These are phyloP conservation scores for Megaleporinus macrocephalus DNA, from an alignment of 2,113 vertebrate genomes.

Conservation along the genomic window DNA sequence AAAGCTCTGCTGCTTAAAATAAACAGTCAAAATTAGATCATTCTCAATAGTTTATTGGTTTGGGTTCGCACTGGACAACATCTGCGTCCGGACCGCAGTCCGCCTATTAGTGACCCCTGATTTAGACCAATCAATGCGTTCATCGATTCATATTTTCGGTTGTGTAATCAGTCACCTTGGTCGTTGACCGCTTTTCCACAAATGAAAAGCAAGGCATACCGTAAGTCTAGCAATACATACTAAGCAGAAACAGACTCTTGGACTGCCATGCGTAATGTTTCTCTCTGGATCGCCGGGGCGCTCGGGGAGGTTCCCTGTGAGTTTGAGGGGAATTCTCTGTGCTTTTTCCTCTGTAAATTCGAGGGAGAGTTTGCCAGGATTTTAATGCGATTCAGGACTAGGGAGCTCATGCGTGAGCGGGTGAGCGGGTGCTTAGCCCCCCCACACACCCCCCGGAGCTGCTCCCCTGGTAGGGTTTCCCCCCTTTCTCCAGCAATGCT, in stretches of 20 bases:
- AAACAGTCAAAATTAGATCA: too few relatives aligned
- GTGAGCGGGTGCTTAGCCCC: background rate
- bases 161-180: background rate
- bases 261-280: conserved; percentile 26
- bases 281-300: background rate
- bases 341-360: conserved; percentile 35
- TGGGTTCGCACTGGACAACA: too few relatives aligned
- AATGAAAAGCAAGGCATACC: conserved; percentile 27
- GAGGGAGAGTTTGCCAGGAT: conserved; percentile 19
- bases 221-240: background rate
- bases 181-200: conserved; percentile 21
- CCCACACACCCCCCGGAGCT: too few relatives aligned
- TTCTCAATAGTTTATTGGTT: too few relatives aligned
- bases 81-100: too few relatives aligned
- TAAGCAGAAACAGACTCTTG: conserved; percentile 46
- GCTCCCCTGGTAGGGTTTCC: conserved; percentile 47
- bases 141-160: background rate
- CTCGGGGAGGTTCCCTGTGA: conserved; percentile 39
- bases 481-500: conserved; percentile 17
- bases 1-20: too few relatives aligned
- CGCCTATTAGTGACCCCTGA: too few relatives aligned
- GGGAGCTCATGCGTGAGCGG: conserved; percentile 36
- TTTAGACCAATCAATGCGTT: too few relatives aligned
- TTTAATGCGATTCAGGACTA: conserved; percentile 53
- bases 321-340: conserved; percentile 43